phyloP scores from a whole-genome alignment of 1,140 invertebrate species.

The Leptestheria dahalacensis region DNA sequence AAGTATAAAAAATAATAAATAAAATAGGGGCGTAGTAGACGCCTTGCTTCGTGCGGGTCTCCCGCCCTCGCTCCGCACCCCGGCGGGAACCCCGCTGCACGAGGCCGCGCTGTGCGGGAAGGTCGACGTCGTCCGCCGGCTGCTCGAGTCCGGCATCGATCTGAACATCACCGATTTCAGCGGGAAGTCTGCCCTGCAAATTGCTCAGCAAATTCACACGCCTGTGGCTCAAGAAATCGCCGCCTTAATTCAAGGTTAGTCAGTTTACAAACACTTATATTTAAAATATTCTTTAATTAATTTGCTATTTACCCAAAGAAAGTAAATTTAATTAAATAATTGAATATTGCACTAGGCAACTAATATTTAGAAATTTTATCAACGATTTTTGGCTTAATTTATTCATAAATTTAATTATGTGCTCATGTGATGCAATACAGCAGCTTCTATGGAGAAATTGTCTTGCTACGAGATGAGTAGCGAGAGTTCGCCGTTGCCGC shows the following conservation, averaged over 20 bases:
- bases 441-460: no score
- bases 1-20: no score
- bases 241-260: constrained; percentile 67
- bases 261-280: no score
- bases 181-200: constrained; percentile 70
- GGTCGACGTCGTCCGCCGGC: constrained; percentile 66
- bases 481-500: constrained; percentile 28
- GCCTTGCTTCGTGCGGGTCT: constrained; percentile 68
- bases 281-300: no score
- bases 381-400: no score
- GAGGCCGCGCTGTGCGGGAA: constrained; percentile 90
- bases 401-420: no score
- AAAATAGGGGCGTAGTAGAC: constrained; percentile 58
- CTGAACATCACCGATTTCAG: constrained; percentile 56
- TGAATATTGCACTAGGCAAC: no score
- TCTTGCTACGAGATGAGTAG: no score
- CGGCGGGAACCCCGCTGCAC: constrained; percentile 79
- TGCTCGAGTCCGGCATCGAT: constrained; percentile 69
- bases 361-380: no score
- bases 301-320: no score
- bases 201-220: constrained; percentile 70
- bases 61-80: constrained; percentile 74
- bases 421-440: no score
- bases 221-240: constrained; percentile 74
- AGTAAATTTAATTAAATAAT: no score